Evolutionary conservation across 2,113 vertebrate species (phyloP).

Genomic region (Leucosticte australis): DNA sequence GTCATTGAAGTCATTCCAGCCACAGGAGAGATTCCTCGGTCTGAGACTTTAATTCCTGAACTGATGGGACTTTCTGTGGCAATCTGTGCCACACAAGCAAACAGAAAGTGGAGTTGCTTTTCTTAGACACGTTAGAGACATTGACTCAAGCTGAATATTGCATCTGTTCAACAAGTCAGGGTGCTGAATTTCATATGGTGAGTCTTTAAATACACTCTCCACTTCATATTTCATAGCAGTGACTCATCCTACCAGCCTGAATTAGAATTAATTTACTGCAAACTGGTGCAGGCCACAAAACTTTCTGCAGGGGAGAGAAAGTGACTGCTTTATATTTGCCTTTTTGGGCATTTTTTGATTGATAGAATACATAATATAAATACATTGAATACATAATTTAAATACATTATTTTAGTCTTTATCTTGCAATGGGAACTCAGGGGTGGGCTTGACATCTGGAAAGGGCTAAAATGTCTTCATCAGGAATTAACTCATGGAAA

Average conservation of each 20-base stretch:
- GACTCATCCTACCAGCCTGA: background rate
- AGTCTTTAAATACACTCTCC: background rate
- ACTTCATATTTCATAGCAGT: background rate
- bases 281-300: background rate
- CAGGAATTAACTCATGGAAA: background rate
- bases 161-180: background rate
- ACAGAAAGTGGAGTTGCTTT: background rate
- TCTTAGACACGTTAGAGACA: background rate
- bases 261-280: background rate
- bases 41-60: background rate
- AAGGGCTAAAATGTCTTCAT: background rate
- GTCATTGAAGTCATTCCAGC: background rate
- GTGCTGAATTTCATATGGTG: background rate
- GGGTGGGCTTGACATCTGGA: background rate
- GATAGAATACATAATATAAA: background rate
- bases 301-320: background rate
- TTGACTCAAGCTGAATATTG: background rate
- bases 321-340: background rate
- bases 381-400: background rate
- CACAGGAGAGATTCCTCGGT: background rate
- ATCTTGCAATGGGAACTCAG: background rate
- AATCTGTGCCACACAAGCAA: background rate
- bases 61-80: background rate
- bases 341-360: background rate
- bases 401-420: background rate